Evolutionary conservation across 2,888 invertebrate species (phyloP).

Genomic region (Heliconius cydno): DNA sequence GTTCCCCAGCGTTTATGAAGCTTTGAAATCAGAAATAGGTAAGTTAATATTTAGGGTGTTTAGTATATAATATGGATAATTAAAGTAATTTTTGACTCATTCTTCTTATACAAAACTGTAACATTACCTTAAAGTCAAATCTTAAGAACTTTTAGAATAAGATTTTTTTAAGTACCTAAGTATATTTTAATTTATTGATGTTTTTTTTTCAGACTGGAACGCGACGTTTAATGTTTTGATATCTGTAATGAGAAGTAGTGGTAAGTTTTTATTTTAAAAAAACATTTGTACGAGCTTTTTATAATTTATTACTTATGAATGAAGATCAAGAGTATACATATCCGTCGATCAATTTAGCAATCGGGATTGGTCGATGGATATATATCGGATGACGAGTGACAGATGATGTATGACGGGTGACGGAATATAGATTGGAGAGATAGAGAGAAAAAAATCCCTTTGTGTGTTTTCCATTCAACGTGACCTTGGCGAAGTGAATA

Average conservation of each 20-base stretch:
- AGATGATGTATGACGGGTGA: background rate
- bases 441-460: too few species aligned
- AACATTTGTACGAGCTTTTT: too few species aligned
- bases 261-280: constrained; percentile 50
- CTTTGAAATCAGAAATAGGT: constrained; percentile 62
- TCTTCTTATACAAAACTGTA: background rate
- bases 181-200: background rate
- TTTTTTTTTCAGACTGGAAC: constrained; percentile 59
- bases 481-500: too few species aligned
- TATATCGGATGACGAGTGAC: background rate
- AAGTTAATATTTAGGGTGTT: constrained; percentile 15
- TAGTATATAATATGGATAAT: background rate
- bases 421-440: too few species aligned
- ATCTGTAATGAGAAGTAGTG: constrained; percentile 56
- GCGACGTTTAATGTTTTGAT: constrained; percentile 56
- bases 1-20: constrained; percentile 55
- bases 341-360: too few species aligned
- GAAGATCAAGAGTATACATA: too few species aligned
- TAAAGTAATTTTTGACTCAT: background rate
- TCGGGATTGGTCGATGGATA: too few species aligned
- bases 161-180: too few species aligned
- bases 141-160: too few species aligned
- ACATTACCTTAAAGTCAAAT: background rate
- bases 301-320: too few species aligned
- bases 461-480: too few species aligned